Conservation (phyloP, 2,113 vertebrate species). For the Dinomys branickii region DNA sequence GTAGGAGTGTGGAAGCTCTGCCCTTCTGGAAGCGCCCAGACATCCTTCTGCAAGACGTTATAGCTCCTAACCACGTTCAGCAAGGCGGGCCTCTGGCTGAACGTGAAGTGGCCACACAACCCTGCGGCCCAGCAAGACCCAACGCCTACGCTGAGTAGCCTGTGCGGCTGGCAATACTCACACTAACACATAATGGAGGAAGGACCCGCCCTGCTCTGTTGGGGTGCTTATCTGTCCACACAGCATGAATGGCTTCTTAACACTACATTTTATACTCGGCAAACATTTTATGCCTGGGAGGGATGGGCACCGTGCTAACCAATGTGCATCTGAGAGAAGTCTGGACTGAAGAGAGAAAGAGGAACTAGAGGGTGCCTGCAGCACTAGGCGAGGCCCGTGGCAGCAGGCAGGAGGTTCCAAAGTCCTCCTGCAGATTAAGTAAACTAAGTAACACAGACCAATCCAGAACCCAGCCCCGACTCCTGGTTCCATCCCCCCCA, state of each 20-base stretch:
- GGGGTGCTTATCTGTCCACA: background rate
- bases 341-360: background rate
- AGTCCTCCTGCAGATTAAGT: background rate
- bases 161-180: background rate
- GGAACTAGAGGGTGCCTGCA: background rate
- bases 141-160: background rate
- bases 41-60: background rate
- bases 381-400: background rate
- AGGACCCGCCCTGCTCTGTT: background rate
- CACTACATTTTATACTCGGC: background rate
- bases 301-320: background rate
- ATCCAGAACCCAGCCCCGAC: background rate
- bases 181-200: rapidly evolving
- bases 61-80: background rate
- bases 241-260: background rate
- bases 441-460: background rate
- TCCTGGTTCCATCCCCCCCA: background rate
- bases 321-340: background rate
- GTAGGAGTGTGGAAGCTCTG: background rate
- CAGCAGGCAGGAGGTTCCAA: background rate
- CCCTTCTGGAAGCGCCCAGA: background rate
- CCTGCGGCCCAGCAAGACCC: background rate
- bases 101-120: background rate
- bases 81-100: background rate
- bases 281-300: background rate